Evolutionary conservation across 2,888 invertebrate genomes (phyloP).

Genomic region (Harpagoxenus sublaevis): DNA sequence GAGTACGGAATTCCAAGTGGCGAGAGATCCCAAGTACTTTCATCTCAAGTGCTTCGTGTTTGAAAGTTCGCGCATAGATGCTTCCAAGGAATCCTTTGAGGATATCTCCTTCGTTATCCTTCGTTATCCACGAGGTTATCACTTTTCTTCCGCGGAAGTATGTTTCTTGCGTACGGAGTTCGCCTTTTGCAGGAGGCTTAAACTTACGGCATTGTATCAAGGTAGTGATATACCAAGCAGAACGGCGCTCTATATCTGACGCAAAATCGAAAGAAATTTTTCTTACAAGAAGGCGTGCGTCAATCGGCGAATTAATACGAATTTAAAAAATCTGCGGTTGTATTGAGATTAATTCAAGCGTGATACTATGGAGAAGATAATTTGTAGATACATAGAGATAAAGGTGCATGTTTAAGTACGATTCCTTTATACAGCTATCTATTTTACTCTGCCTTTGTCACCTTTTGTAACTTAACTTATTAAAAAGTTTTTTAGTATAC

Average conservation of each 20-base stretch:
- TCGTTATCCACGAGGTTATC: conserved; percentile 9
- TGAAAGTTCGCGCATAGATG: conserved; percentile 2
- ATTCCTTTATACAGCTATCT: not conserved
- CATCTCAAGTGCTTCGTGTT: not conserved
- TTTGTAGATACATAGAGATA: not conserved
- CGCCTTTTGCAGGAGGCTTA: conserved; percentile 30
- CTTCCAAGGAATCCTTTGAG: not conserved
- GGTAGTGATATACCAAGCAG: conserved; percentile 67
- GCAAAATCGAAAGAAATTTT: conserved; percentile 40
- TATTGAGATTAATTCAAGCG: not conserved
- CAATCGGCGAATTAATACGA: not conserved
- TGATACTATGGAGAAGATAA: not conserved
- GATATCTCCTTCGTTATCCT: conserved; percentile 25
- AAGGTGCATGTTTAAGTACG: not conserved
- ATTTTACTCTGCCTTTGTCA: not conserved
- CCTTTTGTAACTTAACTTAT: not conserved
- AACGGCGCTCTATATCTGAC: conserved; percentile 63
- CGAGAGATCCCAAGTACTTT: not conserved
- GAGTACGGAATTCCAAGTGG: not conserved
- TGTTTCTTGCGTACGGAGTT: conserved; percentile 2
- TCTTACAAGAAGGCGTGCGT: conserved; percentile 1
- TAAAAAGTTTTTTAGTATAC: not conserved
- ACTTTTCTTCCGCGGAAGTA: not conserved
- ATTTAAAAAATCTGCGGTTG: conserved; percentile 29
- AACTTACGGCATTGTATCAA: conserved; percentile 72